phyloP scores from a whole-genome alignment of 2,113 vertebrate genomes.

The Sprattus sprattus region DNA sequence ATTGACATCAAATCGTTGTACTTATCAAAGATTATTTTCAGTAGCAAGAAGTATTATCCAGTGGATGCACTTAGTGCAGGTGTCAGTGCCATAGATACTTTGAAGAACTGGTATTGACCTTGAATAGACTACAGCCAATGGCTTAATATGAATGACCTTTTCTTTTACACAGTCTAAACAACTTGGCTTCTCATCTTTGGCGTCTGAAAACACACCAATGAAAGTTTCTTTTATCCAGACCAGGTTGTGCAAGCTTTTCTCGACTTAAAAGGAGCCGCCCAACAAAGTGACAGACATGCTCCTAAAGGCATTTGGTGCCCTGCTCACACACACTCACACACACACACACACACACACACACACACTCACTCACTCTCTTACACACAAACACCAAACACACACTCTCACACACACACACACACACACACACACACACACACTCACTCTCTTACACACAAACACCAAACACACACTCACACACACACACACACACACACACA shows the following conservation, averaged over 20 bases:
- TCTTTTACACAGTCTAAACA: background rate
- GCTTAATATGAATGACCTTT: background rate
- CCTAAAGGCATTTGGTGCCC: background rate
- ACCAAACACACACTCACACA: conserved; percentile 11
- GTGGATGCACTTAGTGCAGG: background rate
- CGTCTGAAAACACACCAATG: background rate
- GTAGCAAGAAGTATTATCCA: background rate
- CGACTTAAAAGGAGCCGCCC: background rate
- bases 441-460: conserved; percentile 23
- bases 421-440: background rate
- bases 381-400: background rate
- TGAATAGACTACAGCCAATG: background rate
- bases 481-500: conserved; percentile 9
- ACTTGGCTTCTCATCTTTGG: background rate
- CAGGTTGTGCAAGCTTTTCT: background rate
- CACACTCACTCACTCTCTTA: conserved; percentile 1
- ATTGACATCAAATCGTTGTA: too few relatives aligned
- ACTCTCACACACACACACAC: conserved; percentile 20
- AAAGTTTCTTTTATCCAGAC: background rate
- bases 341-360: conserved; percentile 19
- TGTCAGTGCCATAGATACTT: background rate
- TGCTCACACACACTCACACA: background rate
- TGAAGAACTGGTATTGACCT: background rate
- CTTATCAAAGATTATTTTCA: background rate
- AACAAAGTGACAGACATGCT: background rate